phyloP scores from a whole-genome alignment of 2,113 vertebrate genomes.

The Seriola dumerili region DNA sequence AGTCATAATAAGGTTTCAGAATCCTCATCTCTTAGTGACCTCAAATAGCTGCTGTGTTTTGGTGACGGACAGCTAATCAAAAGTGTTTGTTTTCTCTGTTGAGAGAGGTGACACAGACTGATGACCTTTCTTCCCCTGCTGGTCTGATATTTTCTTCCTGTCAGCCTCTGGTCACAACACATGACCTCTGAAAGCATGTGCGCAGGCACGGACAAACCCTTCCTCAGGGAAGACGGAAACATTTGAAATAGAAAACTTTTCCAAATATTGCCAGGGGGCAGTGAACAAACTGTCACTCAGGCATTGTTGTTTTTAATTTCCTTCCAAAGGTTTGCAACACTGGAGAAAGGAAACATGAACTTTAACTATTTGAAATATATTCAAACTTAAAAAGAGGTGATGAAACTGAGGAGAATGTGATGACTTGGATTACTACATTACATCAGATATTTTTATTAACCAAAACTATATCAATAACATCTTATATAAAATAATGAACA shows the following conservation, averaged over 20 bases:
- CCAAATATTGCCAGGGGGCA: background rate
- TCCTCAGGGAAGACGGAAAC: background rate
- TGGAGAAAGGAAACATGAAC: background rate
- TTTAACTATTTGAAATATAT: background rate
- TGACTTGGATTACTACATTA: background rate
- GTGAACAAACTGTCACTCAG: background rate
- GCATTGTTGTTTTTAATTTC: background rate
- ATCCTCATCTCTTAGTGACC: background rate
- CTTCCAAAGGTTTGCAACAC: background rate
- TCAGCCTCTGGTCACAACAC: constrained; percentile 8
- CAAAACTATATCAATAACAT: background rate
- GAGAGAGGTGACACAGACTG: constrained; percentile 12
- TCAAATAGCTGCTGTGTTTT: constrained; percentile 10
- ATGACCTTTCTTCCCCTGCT: constrained; percentile 12
- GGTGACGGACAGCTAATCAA: constrained; percentile 7
- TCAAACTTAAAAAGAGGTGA: no score
- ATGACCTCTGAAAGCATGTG: constrained; percentile 11
- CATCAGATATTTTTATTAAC: background rate
- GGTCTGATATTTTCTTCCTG: constrained; percentile 12
- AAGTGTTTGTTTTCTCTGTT: background rate
- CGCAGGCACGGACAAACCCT: background rate
- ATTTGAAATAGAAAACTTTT: background rate
- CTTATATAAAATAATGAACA: no score
- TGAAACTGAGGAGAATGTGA: background rate
- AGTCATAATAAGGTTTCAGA: background rate